Conservation (phyloP, 2,113 vertebrate species). For the Amphiprion ocellaris region DNA sequence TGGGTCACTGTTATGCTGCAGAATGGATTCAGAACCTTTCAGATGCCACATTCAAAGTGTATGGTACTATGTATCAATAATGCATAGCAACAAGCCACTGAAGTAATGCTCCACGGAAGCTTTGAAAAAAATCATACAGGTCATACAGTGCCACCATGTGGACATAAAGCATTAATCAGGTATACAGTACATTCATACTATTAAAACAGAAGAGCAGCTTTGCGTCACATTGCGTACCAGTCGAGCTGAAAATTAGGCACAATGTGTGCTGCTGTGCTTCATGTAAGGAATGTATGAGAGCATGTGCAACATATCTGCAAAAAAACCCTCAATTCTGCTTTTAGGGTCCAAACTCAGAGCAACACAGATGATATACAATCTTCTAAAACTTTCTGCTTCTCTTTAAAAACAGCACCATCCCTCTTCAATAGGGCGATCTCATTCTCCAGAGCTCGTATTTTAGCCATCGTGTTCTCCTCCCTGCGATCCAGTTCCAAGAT, state of each 20-base stretch:
- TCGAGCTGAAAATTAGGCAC: not conserved
- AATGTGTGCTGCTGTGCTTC: not conserved
- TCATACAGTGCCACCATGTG: slow-evolving; percentile 38
- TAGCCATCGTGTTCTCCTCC: slow-evolving; percentile 86
- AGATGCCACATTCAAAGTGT: too few relatives aligned
- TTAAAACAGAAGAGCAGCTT: not conserved
- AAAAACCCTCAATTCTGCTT: not conserved
- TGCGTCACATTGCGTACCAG: not conserved
- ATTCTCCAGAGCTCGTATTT: slow-evolving; percentile 86
- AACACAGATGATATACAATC: slow-evolving; percentile 56
- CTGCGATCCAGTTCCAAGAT: slow-evolving; percentile 87
- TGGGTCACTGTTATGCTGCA: not conserved
- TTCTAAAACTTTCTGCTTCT: slow-evolving; percentile 78
- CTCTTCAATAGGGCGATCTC: slow-evolving; percentile 85
- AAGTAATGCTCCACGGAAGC: too few relatives aligned
- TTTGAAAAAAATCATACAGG: not conserved
- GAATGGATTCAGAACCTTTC: not conserved
- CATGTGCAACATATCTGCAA: slow-evolving; percentile 10
- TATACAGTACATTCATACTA: not conserved
- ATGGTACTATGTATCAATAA: too few relatives aligned
- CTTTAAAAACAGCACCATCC: slow-evolving; percentile 87
- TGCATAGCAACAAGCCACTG: not conserved
- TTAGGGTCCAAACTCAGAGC: slow-evolving; percentile 25
- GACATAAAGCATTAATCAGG: not conserved
- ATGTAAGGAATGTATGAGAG: not conserved